Conservation (phyloP, 2,888 invertebrate genomes). For the Chrysolina haemoptera region DNA sequence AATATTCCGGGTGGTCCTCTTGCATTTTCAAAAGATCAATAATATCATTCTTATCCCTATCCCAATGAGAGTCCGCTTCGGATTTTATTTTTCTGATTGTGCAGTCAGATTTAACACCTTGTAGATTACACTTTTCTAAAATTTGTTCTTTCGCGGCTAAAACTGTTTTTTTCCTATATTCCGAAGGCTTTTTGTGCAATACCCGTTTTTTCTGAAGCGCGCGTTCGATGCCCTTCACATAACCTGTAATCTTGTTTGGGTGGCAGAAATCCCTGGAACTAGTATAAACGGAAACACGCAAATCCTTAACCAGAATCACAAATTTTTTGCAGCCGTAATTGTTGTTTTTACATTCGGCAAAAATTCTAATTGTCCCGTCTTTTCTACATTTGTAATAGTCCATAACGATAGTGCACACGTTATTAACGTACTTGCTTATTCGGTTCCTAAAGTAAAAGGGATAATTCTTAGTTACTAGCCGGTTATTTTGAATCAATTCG, state of each 20-base stretch:
- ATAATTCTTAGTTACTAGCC: neutral
- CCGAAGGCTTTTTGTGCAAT: neutral
- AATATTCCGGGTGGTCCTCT: no score
- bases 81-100: no score
- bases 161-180: neutral
- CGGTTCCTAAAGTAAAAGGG: neutral
- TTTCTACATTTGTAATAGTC: constrained; percentile 1
- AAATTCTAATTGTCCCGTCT: constrained; percentile 19
- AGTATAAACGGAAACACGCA: neutral
- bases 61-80: no score
- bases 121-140: neutral
- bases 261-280: constrained; percentile 26
- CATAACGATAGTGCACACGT: constrained; percentile 3
- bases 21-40: no score
- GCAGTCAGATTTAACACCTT: neutral
- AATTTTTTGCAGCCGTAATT: constrained; percentile 27
- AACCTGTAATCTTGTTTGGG: constrained; percentile 10
- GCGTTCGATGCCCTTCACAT: constrained; percentile 21
- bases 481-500: neutral
- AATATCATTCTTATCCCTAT: no score
- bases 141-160: neutral
- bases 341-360: constrained; percentile 27
- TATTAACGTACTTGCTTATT: neutral
- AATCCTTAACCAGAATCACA: constrained; percentile 21
- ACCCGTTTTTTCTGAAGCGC: neutral